Percentiles rank a stretch among this genome's conserved stretches.
Evolutionary conservation across 1,140 invertebrate genomes (phyloP).

Genomic region (Brachionus rotundiformis): DNA sequence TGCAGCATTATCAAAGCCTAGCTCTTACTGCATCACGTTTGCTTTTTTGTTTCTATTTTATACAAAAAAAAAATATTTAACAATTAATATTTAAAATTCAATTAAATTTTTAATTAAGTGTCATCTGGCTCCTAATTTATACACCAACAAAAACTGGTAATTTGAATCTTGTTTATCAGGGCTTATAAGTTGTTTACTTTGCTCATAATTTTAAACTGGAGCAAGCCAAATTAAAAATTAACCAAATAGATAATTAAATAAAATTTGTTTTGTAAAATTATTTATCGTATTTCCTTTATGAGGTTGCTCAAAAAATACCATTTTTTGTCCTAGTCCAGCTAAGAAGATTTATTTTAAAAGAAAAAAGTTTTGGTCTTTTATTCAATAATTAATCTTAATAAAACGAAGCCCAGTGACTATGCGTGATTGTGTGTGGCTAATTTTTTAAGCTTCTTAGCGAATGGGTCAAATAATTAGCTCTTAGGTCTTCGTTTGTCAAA

Average conservation of each 20-base stretch:
- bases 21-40: not conserved
- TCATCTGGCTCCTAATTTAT: not conserved
- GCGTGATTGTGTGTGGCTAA: not conserved
- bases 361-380: not conserved
- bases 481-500: constrained; percentile 1
- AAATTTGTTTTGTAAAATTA: not conserved
- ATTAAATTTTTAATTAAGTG: constrained; percentile 28
- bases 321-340: not conserved
- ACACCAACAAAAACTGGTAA: not conserved
- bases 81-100: not conserved
- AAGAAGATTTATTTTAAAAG: not conserved
- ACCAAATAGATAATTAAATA: not conserved
- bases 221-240: not conserved
- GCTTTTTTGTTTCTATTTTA: not conserved
- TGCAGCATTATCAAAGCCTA: not conserved
- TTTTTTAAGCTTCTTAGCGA: constrained; percentile 8
- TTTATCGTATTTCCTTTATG: no score
- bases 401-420: not conserved
- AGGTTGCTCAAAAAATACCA: no score
- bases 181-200: not conserved
- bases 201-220: not conserved
- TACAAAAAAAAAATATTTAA: not conserved
- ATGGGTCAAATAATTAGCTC: constrained; percentile 12
- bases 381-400: constrained; percentile 17
- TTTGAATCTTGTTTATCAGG: not conserved